Percentiles rank a stretch among this genome's conserved stretches.
Evolutionary conservation across 1,140 invertebrate species (phyloP).

Genomic region (Lutraria rhynchaena): DNA sequence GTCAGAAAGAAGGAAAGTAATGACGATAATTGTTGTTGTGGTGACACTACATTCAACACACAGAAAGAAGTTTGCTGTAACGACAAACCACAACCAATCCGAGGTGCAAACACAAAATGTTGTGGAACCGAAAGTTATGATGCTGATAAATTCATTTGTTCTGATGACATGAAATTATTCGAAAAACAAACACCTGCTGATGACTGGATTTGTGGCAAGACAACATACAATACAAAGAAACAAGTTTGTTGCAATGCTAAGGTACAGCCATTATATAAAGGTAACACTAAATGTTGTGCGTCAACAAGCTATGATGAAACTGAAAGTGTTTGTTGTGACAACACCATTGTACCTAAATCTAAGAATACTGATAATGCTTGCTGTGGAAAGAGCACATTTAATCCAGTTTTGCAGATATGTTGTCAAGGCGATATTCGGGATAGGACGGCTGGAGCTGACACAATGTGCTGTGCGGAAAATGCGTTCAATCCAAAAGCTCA

Average conservation of each 20-base stretch:
- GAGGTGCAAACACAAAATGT: slow-evolving; percentile 52
- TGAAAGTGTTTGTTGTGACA: slow-evolving; percentile 44
- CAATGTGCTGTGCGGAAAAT: slow-evolving; percentile 38
- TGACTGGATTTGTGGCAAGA: slow-evolving; percentile 53
- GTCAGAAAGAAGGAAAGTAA: slow-evolving; percentile 43
- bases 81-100: slow-evolving; percentile 40
- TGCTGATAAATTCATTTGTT: slow-evolving; percentile 45
- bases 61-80: slow-evolving; percentile 53
- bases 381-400: slow-evolving; percentile 50
- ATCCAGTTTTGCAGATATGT: slow-evolving; percentile 48
- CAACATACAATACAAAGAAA: slow-evolving; percentile 51
- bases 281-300: slow-evolving; percentile 42
- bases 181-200: slow-evolving; percentile 24
- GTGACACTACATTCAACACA: slow-evolving; percentile 48
- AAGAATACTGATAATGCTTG: slow-evolving; percentile 48
- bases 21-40: slow-evolving; percentile 58
- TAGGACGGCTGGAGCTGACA: slow-evolving; percentile 19
- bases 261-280: slow-evolving; percentile 39
- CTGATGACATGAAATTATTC: slow-evolving; percentile 36
- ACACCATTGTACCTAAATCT: slow-evolving; percentile 29
- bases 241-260: slow-evolving; percentile 45
- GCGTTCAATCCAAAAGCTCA: slow-evolving; percentile 23
- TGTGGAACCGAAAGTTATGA: slow-evolving; percentile 49
- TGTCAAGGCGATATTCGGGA: slow-evolving; percentile 26
- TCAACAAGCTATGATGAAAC: slow-evolving; percentile 19